Percentiles rank a stretch among this genome's conserved stretches.
These are phyloP conservation scores for Deilephila porcellus DNA, from an alignment of 2,888 invertebrate genomes.

Conservation along the genomic window DNA sequence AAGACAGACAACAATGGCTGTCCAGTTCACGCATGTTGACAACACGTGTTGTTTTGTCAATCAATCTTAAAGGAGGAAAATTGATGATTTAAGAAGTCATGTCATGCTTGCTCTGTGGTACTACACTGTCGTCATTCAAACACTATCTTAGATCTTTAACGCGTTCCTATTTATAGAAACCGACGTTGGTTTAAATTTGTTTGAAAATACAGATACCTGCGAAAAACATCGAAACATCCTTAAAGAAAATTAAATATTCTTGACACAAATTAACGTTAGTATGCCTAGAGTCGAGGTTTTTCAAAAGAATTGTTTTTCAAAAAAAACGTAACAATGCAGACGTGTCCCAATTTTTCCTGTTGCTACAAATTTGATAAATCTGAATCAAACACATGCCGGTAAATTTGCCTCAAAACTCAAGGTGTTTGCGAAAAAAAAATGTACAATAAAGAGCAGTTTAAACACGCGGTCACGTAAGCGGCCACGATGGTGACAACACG, in stretches of 20 bases:
- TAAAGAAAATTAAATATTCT: too few relatives aligned
- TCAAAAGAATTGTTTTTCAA: neutral
- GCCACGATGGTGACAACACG: slow-evolving; percentile 62
- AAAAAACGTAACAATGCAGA: neutral
- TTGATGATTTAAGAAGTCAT: neutral
- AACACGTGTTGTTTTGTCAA: slow-evolving; percentile 2
- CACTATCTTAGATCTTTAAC: neutral
- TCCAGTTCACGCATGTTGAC: neutral
- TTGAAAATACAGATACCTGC: neutral
- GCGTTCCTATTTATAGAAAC: neutral
- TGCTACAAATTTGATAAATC: neutral
- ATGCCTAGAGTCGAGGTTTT: neutral
- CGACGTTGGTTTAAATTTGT: neutral
- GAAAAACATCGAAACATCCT: neutral
- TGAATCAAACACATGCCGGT: neutral
- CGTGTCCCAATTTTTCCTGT: neutral
- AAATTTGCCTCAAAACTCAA: slow-evolving; percentile 55
- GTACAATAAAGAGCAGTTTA: slow-evolving; percentile 63
- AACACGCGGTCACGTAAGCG: slow-evolving; percentile 65
- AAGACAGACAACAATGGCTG: neutral
- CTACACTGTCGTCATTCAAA: neutral
- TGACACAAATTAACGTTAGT: neutral
- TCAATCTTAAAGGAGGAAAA: neutral
- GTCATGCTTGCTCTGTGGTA: neutral
- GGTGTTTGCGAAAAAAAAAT: slow-evolving; percentile 59